These are phyloP conservation scores for Sander lucioperca DNA, from an alignment of 2,113 vertebrate species.

Conservation along the genomic window DNA sequence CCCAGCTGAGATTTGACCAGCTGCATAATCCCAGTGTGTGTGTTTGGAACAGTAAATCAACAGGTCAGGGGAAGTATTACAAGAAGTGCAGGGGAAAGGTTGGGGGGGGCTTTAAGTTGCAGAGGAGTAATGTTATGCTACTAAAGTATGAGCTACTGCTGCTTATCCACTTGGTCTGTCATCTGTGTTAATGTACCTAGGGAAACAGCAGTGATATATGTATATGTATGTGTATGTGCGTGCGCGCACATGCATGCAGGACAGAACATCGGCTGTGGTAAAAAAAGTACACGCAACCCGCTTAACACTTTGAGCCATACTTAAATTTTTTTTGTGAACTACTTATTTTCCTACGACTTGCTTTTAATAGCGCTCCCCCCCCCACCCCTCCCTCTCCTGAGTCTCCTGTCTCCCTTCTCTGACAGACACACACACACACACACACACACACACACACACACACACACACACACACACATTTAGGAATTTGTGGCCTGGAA, in stretches of 20 bases:
- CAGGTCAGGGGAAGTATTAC: conserved; percentile 77
- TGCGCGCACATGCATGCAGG: background rate
- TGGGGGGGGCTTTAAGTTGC: conserved; percentile 37
- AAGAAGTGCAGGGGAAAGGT: conserved; percentile 3
- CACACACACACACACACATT: conserved; percentile 66
- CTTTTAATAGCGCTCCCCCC: conserved; percentile 75
- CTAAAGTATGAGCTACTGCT: conserved; percentile 80
- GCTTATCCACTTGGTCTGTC: conserved; percentile 74
- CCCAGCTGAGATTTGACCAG: conserved; percentile 70
- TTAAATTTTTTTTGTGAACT: conserved; percentile 73
- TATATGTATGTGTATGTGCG: conserved; percentile 20
- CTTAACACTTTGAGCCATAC: conserved; percentile 85
- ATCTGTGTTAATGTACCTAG: conserved; percentile 62
- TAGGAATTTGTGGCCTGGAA: conserved; percentile 93
- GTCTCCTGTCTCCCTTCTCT: conserved; percentile 57
- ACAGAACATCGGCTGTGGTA: conserved; percentile 65
- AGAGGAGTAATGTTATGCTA: conserved; percentile 66
- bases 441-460: conserved; percentile 23
- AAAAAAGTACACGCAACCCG: conserved; percentile 42
- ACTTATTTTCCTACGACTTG: conserved; percentile 73
- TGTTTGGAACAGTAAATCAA: conserved; percentile 77
- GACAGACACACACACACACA: conserved; percentile 29
- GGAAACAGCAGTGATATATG: conserved; percentile 14
- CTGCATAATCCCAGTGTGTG: conserved; percentile 64
- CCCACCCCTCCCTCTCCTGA: conserved; percentile 28